A percentile compares a stretch with the other conserved stretches of the same genome.
Evolutionary conservation across 1,140 invertebrate species (phyloP).

Genomic region (Procambarus clarkii): DNA sequence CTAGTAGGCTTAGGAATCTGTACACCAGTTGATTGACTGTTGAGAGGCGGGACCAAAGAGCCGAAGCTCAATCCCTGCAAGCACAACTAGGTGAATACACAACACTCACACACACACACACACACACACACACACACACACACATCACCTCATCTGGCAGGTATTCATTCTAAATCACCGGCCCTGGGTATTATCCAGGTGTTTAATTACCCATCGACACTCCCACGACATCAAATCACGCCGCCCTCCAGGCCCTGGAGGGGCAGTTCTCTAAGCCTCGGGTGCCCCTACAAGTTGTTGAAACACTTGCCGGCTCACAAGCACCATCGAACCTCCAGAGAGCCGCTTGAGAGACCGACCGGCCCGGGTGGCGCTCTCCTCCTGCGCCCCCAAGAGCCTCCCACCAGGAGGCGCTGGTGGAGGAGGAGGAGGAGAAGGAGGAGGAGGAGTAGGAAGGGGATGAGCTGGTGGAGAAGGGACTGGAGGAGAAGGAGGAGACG

Average conservation of each 20-base stretch:
- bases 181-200: too few relatives aligned
- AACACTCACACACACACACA: neutral
- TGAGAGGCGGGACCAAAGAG: too few relatives aligned
- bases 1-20: too few relatives aligned
- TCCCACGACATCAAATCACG: constrained; percentile 56
- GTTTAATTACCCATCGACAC: constrained; percentile 51
- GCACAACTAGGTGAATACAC: too few relatives aligned
- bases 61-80: too few relatives aligned
- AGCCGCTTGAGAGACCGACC: constrained; percentile 44
- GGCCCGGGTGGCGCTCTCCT: neutral
- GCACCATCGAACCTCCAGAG: constrained; percentile 53
- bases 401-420: neutral
- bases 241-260: neutral
- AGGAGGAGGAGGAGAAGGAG: constrained; percentile 1
- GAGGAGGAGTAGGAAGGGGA: constrained; percentile 4
- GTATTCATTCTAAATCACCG: neutral
- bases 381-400: neutral
- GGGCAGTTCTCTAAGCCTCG: constrained; percentile 39
- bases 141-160: constrained; percentile 18
- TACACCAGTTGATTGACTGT: too few relatives aligned
- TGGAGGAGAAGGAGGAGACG: neutral
- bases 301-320: constrained; percentile 57
- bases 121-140: constrained; percentile 17
- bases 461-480: neutral
- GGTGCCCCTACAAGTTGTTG: constrained; percentile 68